A percentile compares a stretch with the other conserved stretches of the same genome.
Conservation (phyloP, 2,888 invertebrate genomes). For the Choreutis nemorana region DNA sequence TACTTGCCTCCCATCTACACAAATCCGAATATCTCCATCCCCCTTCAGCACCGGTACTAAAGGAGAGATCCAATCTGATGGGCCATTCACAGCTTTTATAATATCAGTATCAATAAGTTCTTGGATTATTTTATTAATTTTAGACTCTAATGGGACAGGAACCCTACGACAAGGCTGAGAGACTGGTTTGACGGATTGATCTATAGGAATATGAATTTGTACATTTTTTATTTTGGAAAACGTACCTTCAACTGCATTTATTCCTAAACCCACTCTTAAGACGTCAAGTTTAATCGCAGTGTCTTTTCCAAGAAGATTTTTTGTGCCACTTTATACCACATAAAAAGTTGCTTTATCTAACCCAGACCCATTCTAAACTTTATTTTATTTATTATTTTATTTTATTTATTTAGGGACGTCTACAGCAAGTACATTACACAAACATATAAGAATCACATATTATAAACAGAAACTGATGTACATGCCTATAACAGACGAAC, state of each 20-base stretch:
- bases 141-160: slow-evolving; percentile 12
- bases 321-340: slow-evolving; percentile 11
- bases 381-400: not conserved
- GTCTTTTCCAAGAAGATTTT: slow-evolving; percentile 12
- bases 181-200: slow-evolving; percentile 10
- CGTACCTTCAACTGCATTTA: slow-evolving; percentile 6
- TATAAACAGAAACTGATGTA: too few relatives aligned
- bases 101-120: slow-evolving; percentile 10
- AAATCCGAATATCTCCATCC: slow-evolving; percentile 7
- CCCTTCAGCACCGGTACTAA: slow-evolving; percentile 10
- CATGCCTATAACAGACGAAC: too few relatives aligned
- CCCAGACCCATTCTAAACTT: slow-evolving; percentile 1
- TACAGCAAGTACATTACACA: too few relatives aligned
- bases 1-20: slow-evolving; percentile 9
- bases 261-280: slow-evolving; percentile 6
- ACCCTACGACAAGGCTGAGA: slow-evolving; percentile 11
- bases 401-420: slow-evolving; percentile 1
- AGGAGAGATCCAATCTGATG: slow-evolving; percentile 12
- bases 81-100: slow-evolving; percentile 10
- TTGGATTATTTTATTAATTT: slow-evolving; percentile 9
- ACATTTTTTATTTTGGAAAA: slow-evolving; percentile 14
- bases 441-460: too few relatives aligned
- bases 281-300: slow-evolving; percentile 10
- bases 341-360: slow-evolving; percentile 8
- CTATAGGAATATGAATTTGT: slow-evolving; percentile 12